These are phyloP conservation scores for Hetaerina titia DNA, from an alignment of 2,888 invertebrate species.

Conservation along the genomic window DNA sequence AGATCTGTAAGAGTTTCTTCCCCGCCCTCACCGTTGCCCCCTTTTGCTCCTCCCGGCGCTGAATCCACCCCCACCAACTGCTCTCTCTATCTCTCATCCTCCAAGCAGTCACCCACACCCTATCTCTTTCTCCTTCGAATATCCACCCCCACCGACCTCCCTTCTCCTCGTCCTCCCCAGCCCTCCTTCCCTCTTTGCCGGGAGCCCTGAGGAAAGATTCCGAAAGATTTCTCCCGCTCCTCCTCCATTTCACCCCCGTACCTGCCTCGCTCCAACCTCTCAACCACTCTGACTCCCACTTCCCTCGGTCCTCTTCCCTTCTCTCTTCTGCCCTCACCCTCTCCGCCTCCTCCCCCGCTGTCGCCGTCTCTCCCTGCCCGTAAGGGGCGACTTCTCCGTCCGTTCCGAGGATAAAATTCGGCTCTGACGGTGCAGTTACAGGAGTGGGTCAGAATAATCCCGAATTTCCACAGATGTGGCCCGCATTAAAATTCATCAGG, in stretches of 20 bases:
- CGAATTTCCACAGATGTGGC: no score
- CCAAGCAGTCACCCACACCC: no score
- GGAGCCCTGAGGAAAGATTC: conserved; percentile 26
- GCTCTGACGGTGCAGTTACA: no score
- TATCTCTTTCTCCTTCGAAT: no score
- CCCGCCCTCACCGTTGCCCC: neutral
- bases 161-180: neutral
- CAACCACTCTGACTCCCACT: neutral
- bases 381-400: neutral
- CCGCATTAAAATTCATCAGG: no score
- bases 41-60: neutral
- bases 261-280: neutral
- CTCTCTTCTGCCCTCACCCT: neutral
- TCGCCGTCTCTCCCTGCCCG: neutral
- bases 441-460: no score
- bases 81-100: neutral
- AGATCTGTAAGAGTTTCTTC: conserved; percentile 3
- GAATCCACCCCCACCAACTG: neutral
- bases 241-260: neutral
- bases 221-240: neutral
- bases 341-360: neutral
- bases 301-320: neutral
- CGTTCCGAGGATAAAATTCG: neutral
- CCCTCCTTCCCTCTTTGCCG: neutral
- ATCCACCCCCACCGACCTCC: neutral